Evolutionary conservation across 1,140 invertebrate species (phyloP).

Genomic region (Teleopsis dalmanni): DNA sequence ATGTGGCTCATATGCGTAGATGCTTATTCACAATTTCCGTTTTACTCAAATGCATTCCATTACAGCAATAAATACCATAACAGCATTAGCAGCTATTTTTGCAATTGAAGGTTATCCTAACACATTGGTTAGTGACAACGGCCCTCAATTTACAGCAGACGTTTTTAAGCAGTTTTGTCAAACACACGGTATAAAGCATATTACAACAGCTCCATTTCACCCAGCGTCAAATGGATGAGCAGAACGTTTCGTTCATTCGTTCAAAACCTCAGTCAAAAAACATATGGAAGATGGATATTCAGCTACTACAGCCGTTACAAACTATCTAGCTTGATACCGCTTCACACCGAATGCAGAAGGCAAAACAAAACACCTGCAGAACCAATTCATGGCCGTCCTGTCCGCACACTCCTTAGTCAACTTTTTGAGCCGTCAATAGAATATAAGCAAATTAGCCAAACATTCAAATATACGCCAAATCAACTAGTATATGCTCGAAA

Average conservation of each 20-base stretch:
- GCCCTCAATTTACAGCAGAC: conserved; percentile 12
- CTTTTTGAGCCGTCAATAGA: conserved; percentile 3
- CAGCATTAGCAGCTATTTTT: conserved; percentile 10
- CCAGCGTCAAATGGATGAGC: conserved; percentile 28
- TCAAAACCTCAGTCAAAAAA: conserved; percentile 7
- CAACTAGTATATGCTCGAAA: conserved; percentile 8
- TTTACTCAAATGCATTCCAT: conserved; percentile 1
- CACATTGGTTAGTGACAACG: conserved; percentile 22
- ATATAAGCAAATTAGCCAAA: background rate
- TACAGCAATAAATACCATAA: background rate
- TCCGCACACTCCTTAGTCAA: conserved; percentile 7
- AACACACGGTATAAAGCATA: conserved; percentile 21
- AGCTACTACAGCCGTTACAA: background rate
- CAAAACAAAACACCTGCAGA: conserved; percentile 3
- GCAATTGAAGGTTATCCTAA: conserved; percentile 6
- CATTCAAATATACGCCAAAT: conserved; percentile 2
- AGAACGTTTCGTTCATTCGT: conserved; percentile 18
- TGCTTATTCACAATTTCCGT: conserved; percentile 9
- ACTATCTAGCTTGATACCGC: conserved; percentile 1
- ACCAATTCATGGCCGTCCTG: conserved; percentile 5
- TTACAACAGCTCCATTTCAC: conserved; percentile 15
- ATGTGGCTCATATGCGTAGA: conserved; percentile 6
- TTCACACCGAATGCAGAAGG: conserved; percentile 13
- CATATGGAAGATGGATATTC: background rate
- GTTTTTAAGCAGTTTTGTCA: background rate